A percentile compares a stretch with the other conserved stretches of the same genome.
Conservation (phyloP, 2,888 invertebrate genomes). For the Hyposoter didymator region DNA sequence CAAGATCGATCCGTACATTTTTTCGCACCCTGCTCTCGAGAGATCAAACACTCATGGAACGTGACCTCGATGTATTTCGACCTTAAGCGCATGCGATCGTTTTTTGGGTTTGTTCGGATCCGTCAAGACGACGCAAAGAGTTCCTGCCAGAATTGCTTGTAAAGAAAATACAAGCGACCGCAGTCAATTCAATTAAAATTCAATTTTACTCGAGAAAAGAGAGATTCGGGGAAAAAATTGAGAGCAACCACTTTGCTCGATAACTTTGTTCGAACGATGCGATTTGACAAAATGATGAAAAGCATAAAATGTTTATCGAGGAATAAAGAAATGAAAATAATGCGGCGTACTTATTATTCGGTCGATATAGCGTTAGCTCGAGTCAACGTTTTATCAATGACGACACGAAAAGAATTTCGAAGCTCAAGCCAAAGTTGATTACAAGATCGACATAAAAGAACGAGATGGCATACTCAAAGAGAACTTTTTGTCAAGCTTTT, state of each 20-base stretch:
- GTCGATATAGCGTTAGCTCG: background rate
- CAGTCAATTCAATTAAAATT: background rate
- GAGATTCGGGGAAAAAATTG: background rate
- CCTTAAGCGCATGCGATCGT: background rate
- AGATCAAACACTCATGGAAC: background rate
- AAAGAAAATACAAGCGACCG: background rate
- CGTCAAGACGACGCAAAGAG: too few species aligned
- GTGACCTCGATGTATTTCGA: background rate
- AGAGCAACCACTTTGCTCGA: too few species aligned
- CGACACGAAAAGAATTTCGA: background rate
- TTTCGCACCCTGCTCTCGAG: background rate
- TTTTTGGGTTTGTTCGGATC: too few species aligned
- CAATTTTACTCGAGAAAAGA: background rate
- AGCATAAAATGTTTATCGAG: background rate
- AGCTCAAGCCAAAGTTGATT: conserved; percentile 5
- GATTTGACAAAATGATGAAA: background rate
- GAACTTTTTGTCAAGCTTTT: conserved; percentile 17
- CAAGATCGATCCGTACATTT: background rate
- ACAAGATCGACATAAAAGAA: background rate
- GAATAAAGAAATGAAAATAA: background rate
- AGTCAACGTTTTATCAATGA: conserved; percentile 4
- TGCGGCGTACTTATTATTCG: background rate
- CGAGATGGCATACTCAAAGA: conserved; percentile 32
- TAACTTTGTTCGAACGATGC: background rate
- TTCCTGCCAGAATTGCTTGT: background rate